Percentiles rank a stretch among this genome's conserved stretches.
Evolutionary conservation across 2,888 invertebrate genomes (phyloP).

Genomic region (Ceraclea dissimilis): DNA sequence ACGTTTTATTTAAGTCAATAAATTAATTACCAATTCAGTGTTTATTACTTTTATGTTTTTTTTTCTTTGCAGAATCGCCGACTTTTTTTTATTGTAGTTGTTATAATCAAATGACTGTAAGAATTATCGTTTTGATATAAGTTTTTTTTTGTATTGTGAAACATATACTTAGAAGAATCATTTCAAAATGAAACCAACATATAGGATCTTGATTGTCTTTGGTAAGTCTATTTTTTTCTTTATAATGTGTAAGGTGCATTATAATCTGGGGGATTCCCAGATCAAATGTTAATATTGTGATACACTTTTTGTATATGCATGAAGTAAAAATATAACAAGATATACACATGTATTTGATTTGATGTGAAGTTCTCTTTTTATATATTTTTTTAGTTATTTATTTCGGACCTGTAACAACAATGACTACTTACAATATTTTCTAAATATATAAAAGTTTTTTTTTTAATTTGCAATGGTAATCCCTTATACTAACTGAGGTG

Average conservation of each 20-base stretch:
- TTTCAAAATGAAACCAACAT: neutral
- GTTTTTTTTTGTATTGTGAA: neutral
- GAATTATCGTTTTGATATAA: neutral
- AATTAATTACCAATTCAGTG: neutral
- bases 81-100: neutral
- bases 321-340: no score
- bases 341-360: no score
- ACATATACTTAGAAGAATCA: neutral
- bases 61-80: neutral
- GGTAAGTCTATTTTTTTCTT: neutral
- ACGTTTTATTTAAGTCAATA: neutral
- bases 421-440: no score
- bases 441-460: no score
- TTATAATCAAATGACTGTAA: neutral
- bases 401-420: neutral
- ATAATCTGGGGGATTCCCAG: no score
- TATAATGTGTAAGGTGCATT: no score
- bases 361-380: neutral
- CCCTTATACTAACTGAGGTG: no score
- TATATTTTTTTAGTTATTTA: neutral
- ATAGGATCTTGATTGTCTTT: neutral
- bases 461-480: no score
- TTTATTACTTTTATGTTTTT: neutral
- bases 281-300: no score
- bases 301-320: no score